Evolutionary conservation across 2,797 vertebrate species (phyloP), one percentile per base, ranked within the genome.

Genomic region (Bovichtus diacanthus): DNA sequence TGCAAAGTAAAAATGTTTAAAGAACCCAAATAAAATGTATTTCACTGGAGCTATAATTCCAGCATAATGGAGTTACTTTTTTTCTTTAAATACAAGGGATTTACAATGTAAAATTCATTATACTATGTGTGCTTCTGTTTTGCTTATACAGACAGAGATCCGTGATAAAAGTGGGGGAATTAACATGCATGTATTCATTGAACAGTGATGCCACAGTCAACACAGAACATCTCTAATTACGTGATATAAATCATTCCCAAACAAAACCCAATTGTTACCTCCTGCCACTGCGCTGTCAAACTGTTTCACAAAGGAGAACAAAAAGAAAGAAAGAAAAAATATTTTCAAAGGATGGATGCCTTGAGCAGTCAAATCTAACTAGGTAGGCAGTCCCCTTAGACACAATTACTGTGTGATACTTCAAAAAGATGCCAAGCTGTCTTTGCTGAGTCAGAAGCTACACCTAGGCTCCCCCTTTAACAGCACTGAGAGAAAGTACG

Each of bases 381-480:
- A 69, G 63, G 82, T 50, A 70, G 50, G 76, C 13, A 73, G 43
- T 88, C 87, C 81, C 88, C 67, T 76, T 34, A 87, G 89, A 90
- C 76, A 70, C 81, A 87, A 86, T 90, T 90, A 89, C 74, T 46
- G 64, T 46, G 59, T 43, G 56, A 65, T 56, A 67, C 83, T 85
- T 91, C 86, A 90, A 85, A 90, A 78, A 72, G 60, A 73, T 49
- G 74, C 39, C 25, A 39, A 15, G 39, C 61, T 80, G 49, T 69
- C 62, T 81, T 55, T 84, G 78, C 77, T 70, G 81, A 89, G 44
- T 87, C 78, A 88, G 80, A 76, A 70, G 51, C 51, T 82, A 69
- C 69, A 87, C 55, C 29, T 49, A 13, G 47, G 9, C 18, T 76
- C 61, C 36, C 58, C 58, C 15, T 78, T 63, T 46, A 78, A 60